Evolutionary conservation across 92 coral and sea anemone species (phyloP), one percentile per base, ranked within the genome.

Genomic region (Micromussa lordhowensis): DNA sequence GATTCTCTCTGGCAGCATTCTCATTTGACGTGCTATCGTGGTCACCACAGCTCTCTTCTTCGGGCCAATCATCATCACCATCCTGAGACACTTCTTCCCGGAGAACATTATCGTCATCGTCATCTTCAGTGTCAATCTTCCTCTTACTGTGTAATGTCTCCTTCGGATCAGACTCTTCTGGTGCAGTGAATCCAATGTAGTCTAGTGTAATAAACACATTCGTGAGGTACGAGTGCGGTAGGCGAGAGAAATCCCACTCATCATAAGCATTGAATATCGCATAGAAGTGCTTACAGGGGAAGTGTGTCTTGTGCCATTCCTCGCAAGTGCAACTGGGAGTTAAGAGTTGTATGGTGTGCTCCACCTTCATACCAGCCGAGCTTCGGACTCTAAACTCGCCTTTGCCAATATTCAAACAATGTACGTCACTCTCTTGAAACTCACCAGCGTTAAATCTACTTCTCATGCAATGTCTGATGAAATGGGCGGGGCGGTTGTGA

Each of bases 241-340:
- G 82, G 44, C 77, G 72, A 79, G 19, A 31, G 30, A 77, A 86
- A 68, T 78, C 54, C 81, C 81, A 91, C 78, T 88, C 82, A 19
- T 79, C 86, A 61, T 78, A 85, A 36, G 88, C 49, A 72, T 83
- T 87, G 77, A 87, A 87, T 24, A 83, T 68, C 19, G 83, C 83
- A 69, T 24, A 91, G 48, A 91, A 82, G 51, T 81, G 59, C 68
- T 90, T 80, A 61, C 87, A 86, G 26, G 90, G 86, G 59, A 82
- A 87, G 49, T 85, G 79, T 4, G 76, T 87, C 82, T 78, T 77
- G 4, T 15, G 64, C 91, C 91, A 88, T 58, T 75, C 76, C 78
- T 91, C 87, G 54, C 91, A 91, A 30, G 35, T 68, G 71, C 94
- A 88, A 78, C 84, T 83, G 30, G 91, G 91, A 35, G 63, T 75